phyloP scores from a whole-genome alignment of 2,888 invertebrate genomes.

The Scaptomyza cyrtandrae region DNA sequence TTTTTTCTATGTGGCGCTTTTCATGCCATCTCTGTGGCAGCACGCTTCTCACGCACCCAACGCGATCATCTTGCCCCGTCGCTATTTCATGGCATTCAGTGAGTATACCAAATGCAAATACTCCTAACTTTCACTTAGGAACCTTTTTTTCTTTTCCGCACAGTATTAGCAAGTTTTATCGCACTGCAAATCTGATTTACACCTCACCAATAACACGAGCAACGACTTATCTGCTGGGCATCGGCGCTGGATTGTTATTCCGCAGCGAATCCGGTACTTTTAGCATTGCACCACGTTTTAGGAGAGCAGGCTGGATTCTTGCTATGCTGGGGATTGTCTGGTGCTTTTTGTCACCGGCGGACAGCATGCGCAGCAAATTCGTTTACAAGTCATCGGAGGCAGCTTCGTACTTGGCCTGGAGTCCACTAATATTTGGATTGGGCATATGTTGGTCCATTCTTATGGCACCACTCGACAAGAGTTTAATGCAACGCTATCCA shows the following conservation, averaged over 20 bases:
- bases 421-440: slow-evolving; percentile 87
- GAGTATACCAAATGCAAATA: slow-evolving; percentile 20
- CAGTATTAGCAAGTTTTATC: slow-evolving; percentile 89
- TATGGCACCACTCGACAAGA: slow-evolving; percentile 72
- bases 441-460: slow-evolving; percentile 88
- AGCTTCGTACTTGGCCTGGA: slow-evolving; percentile 88
- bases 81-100: slow-evolving; percentile 90
- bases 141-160: not conserved
- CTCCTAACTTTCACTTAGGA: not conserved
- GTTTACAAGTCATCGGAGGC: slow-evolving; percentile 87
- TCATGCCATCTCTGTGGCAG: slow-evolving; percentile 87
- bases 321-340: slow-evolving; percentile 77
- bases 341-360: slow-evolving; percentile 87
- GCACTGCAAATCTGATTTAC: slow-evolving; percentile 88
- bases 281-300: slow-evolving; percentile 84
- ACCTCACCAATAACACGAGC: slow-evolving; percentile 87
- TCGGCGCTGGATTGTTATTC: slow-evolving; percentile 87
- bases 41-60: slow-evolving; percentile 87
- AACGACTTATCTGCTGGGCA: slow-evolving; percentile 88
- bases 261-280: slow-evolving; percentile 77
- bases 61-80: slow-evolving; percentile 88
- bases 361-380: slow-evolving; percentile 87
- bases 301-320: slow-evolving; percentile 80
- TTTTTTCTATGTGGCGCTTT: slow-evolving; percentile 86
- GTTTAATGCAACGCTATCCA: slow-evolving; percentile 74